These are phyloP conservation scores for Adelphocoris suturalis DNA, from an alignment of 2,888 invertebrate species.

Conservation along the genomic window DNA sequence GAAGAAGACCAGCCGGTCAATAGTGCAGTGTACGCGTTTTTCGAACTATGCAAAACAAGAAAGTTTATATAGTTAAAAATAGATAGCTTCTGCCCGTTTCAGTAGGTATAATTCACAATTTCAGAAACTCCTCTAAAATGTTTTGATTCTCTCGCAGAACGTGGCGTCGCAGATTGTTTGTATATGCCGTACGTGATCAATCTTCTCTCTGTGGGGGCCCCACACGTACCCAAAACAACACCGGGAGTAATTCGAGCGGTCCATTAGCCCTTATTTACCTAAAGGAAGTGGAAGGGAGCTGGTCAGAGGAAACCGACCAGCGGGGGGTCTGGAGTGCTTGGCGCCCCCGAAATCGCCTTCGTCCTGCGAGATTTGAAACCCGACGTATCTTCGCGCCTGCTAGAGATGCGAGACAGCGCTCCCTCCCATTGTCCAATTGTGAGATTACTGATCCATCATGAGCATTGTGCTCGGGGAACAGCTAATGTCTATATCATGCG, in stretches of 20 bases:
- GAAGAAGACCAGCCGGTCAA: too few species aligned
- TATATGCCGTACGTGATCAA: slow-evolving; percentile 67
- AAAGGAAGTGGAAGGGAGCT: slow-evolving; percentile 38
- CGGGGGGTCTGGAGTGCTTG: slow-evolving; percentile 42
- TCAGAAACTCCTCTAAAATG: not conserved
- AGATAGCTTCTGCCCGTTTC: not conserved
- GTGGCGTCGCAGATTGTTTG: slow-evolving; percentile 47
- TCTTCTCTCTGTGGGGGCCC: slow-evolving; percentile 63
- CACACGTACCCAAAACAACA: slow-evolving; percentile 63
- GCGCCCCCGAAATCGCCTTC: slow-evolving; percentile 38
- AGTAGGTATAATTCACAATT: not conserved
- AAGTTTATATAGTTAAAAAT: not conserved
- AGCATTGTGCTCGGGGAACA: not conserved
- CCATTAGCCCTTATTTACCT: slow-evolving; percentile 71
- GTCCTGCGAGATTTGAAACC: not conserved
- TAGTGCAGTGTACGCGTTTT: too few species aligned
- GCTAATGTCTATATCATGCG: slow-evolving; percentile 7
- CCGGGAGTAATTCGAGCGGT: slow-evolving; percentile 64
- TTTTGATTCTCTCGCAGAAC: not conserved
- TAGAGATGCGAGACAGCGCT: not conserved
- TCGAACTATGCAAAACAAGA: too few species aligned
- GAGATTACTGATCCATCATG: not conserved
- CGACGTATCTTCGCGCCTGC: not conserved
- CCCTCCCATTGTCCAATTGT: too few species aligned
- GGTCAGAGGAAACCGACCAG: slow-evolving; percentile 43